phyloP scores from a whole-genome alignment of 2,888 invertebrate genomes.

The Tuta absoluta region DNA sequence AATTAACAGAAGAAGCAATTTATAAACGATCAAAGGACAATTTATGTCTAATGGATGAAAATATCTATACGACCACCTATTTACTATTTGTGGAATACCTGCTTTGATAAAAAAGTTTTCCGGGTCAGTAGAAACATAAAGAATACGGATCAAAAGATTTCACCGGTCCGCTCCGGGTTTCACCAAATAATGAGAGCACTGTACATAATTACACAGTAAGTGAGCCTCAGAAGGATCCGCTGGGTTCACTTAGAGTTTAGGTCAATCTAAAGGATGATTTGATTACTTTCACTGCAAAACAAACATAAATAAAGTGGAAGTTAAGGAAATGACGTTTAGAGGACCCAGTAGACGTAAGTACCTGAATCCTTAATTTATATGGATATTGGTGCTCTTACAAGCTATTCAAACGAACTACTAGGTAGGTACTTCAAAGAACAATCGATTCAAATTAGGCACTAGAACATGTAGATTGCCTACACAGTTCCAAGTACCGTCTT shows the following conservation, averaged over 20 bases:
- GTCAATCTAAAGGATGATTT: neutral
- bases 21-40: neutral
- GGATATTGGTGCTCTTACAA: neutral
- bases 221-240: neutral
- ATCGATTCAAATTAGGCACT: neutral
- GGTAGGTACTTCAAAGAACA: neutral
- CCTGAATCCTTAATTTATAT: too few species aligned
- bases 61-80: neutral
- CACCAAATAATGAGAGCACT: slow-evolving; percentile 12
- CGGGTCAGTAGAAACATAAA: slow-evolving; percentile 36
- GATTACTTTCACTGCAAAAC: neutral
- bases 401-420: neutral
- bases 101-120: slow-evolving; percentile 28
- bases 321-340: too few species aligned
- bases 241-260: neutral
- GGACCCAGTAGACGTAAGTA: too few species aligned
- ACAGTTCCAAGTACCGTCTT: neutral
- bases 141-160: slow-evolving; percentile 37
- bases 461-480: neutral
- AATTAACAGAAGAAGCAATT: neutral
- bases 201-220: slow-evolving; percentile 21
- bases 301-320: too few species aligned
- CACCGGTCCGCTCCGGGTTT: neutral
- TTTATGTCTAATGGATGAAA: slow-evolving; percentile 4
- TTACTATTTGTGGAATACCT: slow-evolving; percentile 20